phyloP scores from a whole-genome alignment of 2,113 vertebrate genomes.

The Trachemys scripta region DNA sequence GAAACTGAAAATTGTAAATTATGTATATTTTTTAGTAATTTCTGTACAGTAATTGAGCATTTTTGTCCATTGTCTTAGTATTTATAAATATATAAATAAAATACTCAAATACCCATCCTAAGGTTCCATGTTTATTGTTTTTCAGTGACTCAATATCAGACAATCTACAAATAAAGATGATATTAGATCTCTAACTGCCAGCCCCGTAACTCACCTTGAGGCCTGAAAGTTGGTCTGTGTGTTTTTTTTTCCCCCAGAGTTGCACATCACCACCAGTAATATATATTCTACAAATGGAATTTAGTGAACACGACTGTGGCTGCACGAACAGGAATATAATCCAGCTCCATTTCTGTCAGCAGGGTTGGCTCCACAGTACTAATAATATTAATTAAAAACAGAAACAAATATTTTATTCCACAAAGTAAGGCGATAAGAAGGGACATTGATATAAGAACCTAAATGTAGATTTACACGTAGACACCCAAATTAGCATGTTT shows the following conservation, averaged over 20 bases:
- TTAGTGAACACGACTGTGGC: neutral
- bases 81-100: neutral
- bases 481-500: neutral
- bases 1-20: neutral
- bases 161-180: neutral
- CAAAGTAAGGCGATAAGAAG: neutral
- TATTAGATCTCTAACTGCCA: neutral
- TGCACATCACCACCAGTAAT: neutral
- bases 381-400: neutral
- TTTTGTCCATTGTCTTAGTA: rapidly evolving
- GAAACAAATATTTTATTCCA: neutral
- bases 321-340: neutral
- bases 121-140: neutral
- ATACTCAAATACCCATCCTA: neutral
- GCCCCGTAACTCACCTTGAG: neutral
- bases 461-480: neutral
- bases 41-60: neutral
- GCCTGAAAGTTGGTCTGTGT: neutral
- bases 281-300: neutral
- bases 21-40: neutral
- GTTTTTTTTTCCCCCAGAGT: neutral
- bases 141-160: neutral
- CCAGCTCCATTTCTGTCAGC: neutral
- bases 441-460: neutral
- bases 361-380: neutral